Conservation (phyloP, 2,888 invertebrate genomes). For the Tachina fera region DNA sequence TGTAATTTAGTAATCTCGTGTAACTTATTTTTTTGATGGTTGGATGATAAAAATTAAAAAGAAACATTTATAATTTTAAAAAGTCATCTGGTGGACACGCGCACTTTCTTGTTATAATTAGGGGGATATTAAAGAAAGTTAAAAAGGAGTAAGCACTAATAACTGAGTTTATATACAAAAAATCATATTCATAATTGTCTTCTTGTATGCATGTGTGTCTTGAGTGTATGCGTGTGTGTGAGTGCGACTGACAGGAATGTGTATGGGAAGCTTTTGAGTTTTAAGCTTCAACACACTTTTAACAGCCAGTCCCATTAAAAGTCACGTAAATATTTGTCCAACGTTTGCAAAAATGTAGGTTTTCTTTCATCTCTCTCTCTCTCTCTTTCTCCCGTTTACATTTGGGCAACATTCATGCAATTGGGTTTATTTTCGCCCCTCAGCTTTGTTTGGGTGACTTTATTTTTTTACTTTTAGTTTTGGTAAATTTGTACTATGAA, state of each 20-base stretch:
- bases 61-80: neutral
- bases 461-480: neutral
- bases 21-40: constrained; percentile 13
- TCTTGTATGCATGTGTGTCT: neutral
- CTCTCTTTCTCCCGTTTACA: too few relatives aligned
- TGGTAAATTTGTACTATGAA: neutral
- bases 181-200: constrained; percentile 34
- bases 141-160: constrained; percentile 49
- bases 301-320: constrained; percentile 53
- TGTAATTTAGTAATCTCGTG: constrained; percentile 37
- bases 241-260: constrained; percentile 6
- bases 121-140: constrained; percentile 69
- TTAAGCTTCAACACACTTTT: constrained; percentile 39
- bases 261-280: constrained; percentile 28
- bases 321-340: constrained; percentile 65
- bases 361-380: neutral
- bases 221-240: neutral
- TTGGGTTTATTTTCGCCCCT: constrained; percentile 14
- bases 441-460: neutral
- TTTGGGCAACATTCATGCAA: neutral
- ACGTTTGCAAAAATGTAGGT: constrained; percentile 30
- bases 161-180: constrained; percentile 37
- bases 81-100: constrained; percentile 60
- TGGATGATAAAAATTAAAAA: neutral
- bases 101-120: constrained; percentile 71